phyloP scores from a whole-genome alignment of 2,888 invertebrate genomes.

The Anorthoa munda region DNA sequence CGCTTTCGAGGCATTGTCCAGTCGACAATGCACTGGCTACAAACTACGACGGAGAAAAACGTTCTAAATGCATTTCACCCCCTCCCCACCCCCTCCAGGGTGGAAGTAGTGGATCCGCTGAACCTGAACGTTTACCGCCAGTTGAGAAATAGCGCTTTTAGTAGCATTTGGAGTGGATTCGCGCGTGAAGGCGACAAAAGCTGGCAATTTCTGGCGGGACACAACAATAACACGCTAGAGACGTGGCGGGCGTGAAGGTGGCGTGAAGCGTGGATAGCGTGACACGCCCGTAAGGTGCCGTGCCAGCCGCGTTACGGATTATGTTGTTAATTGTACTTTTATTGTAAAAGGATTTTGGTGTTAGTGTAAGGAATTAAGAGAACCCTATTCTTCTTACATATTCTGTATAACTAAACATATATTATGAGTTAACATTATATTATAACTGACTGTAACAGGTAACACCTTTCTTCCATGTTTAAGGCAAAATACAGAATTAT shows the following conservation, averaged over 20 bases:
- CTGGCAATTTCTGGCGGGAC: slow-evolving; percentile 69
- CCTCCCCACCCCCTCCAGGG: slow-evolving; percentile 29
- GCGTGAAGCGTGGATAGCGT: slow-evolving; percentile 40
- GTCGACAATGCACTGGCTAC: slow-evolving; percentile 65
- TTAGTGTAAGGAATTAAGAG: not conserved
- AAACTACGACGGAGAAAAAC: slow-evolving; percentile 66
- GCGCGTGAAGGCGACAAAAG: slow-evolving; percentile 71
- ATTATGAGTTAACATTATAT: no score
- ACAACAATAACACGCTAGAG: slow-evolving; percentile 65
- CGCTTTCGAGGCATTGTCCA: slow-evolving; percentile 64
- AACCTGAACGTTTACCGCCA: slow-evolving; percentile 68
- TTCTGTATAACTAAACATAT: no score
- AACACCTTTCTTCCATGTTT: no score
- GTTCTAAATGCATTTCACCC: slow-evolving; percentile 68
- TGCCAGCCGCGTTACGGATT: slow-evolving; percentile 20
- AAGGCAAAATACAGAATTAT: no score
- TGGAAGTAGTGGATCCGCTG: slow-evolving; percentile 60
- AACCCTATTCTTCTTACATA: not conserved
- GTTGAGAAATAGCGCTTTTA: slow-evolving; percentile 72
- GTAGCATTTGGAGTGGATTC: slow-evolving; percentile 69
- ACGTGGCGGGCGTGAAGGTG: slow-evolving; percentile 25
- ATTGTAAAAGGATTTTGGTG: slow-evolving; percentile 20
- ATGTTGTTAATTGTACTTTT: slow-evolving; percentile 51
- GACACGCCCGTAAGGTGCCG: slow-evolving; percentile 17
- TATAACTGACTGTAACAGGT: no score